Conservation (phyloP, 2,888 invertebrate genomes). For the Euclidia mi region DNA sequence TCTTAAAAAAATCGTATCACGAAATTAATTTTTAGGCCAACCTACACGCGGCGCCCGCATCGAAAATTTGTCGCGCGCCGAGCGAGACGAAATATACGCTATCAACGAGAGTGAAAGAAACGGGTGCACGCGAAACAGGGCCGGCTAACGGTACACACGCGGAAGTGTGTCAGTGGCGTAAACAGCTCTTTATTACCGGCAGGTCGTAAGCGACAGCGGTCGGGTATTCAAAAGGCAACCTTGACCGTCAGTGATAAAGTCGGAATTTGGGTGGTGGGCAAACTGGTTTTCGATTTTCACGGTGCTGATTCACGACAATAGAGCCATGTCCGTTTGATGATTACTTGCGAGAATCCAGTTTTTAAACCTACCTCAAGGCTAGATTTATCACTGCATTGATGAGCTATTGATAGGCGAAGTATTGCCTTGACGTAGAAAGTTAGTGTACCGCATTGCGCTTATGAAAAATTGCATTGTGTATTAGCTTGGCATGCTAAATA, state of each 20-base stretch:
- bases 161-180: constrained; percentile 90
- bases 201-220: constrained; percentile 72
- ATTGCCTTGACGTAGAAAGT: constrained; percentile 24
- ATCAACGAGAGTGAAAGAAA: constrained; percentile 87
- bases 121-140: constrained; percentile 80
- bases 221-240: constrained; percentile 74
- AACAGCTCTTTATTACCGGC: constrained; percentile 67
- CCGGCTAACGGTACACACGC: constrained; percentile 87
- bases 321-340: constrained; percentile 79
- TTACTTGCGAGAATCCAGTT: constrained; percentile 75
- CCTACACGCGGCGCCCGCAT: constrained; percentile 87
- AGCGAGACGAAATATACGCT: constrained; percentile 74
- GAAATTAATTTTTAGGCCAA: constrained; percentile 86
- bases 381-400: constrained; percentile 47
- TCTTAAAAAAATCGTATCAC: constrained; percentile 84
- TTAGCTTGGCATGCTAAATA: no score
- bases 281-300: constrained; percentile 88
- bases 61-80: constrained; percentile 87
- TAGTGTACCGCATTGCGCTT: constrained; percentile 2
- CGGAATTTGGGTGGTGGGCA: constrained; percentile 61
- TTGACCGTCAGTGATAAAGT: constrained; percentile 75
- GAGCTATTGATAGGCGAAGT: constrained; percentile 30
- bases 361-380: constrained; percentile 87
- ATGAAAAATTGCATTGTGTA: no score
- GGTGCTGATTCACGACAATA: constrained; percentile 87